Percentiles rank a stretch among this genome's conserved stretches.
Evolutionary conservation across 2,888 invertebrate species (phyloP).

Genomic region (Acrocera orbiculus): DNA sequence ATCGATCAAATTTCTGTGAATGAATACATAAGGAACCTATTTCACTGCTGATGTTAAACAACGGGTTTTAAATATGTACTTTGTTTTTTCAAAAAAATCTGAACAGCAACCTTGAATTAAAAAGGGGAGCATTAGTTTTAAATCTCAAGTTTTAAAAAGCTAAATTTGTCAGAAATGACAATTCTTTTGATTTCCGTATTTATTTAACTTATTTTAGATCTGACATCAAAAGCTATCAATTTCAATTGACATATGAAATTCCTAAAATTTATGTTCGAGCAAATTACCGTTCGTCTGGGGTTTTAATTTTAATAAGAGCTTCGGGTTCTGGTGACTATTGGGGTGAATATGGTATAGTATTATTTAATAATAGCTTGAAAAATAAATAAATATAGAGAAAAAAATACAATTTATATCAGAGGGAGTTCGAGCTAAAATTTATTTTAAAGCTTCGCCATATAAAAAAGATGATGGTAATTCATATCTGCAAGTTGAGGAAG

Average conservation of each 20-base stretch:
- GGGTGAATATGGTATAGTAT: slow-evolving; percentile 69
- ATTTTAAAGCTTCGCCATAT: slow-evolving; percentile 55
- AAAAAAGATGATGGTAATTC: slow-evolving; percentile 40
- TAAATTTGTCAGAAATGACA: too few species aligned
- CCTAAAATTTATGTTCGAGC: slow-evolving; percentile 64
- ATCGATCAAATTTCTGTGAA: too few species aligned
- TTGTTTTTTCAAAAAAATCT: too few species aligned
- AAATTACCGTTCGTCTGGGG: slow-evolving; percentile 63
- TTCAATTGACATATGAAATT: slow-evolving; percentile 62
- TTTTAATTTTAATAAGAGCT: slow-evolving; percentile 61
- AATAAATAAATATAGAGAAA: slow-evolving; percentile 1
- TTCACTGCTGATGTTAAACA: too few species aligned
- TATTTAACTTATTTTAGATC: too few species aligned
- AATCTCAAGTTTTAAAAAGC: too few species aligned
- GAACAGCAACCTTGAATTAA: too few species aligned
- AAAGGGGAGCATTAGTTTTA: too few species aligned
- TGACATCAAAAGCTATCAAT: slow-evolving; percentile 59
- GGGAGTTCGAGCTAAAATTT: slow-evolving; percentile 67
- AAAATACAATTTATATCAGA: slow-evolving; percentile 45
- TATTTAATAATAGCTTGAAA: not conserved
- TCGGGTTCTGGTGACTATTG: slow-evolving; percentile 77
- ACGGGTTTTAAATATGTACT: too few species aligned
- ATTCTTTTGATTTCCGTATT: too few species aligned
- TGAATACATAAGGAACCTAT: not conserved
- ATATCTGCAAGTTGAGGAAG: slow-evolving; percentile 51